These are phyloP conservation scores for Eleutherodactylus coqui DNA, from an alignment of 2,797 vertebrate genomes.

Conservation along the genomic window DNA sequence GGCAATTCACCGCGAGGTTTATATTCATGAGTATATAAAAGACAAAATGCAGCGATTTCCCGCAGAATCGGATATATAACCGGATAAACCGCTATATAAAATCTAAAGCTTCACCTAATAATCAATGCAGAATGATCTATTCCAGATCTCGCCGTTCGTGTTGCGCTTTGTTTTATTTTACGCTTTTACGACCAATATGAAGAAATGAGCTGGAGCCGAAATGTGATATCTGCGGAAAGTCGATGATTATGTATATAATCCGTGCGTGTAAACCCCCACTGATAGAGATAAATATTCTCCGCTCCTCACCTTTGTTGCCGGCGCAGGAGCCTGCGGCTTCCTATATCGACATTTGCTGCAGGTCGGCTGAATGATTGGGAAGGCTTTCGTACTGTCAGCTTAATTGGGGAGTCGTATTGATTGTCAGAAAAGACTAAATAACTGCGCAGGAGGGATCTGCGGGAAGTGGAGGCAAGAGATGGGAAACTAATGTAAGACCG, in stretches of 20 bases:
- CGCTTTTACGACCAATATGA: not conserved
- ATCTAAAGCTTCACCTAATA: not conserved
- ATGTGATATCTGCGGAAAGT: not conserved
- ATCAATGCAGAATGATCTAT: not conserved
- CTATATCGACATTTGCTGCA: constrained; percentile 14
- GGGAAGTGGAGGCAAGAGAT: not conserved
- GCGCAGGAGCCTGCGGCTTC: not conserved
- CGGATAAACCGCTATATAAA: not conserved
- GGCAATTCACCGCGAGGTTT: too few relatives aligned
- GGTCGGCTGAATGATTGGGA: not conserved
- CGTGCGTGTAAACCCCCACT: not conserved
- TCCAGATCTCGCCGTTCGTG: not conserved
- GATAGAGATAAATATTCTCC: not conserved
- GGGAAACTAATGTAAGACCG: not conserved
- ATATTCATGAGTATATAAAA: too few relatives aligned
- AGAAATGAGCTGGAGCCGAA: not conserved
- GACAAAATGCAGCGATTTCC: too few relatives aligned
- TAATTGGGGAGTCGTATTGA: constrained; percentile 28
- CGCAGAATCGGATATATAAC: too few relatives aligned
- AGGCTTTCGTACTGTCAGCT: not conserved
- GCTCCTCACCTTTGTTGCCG: not conserved
- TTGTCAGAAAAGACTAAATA: not conserved
- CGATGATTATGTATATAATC: not conserved
- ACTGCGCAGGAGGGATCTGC: not conserved
- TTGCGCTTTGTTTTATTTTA: not conserved